phyloP scores from a whole-genome alignment of 1,140 invertebrate species.

The Lamellibrachia luymesi region DNA sequence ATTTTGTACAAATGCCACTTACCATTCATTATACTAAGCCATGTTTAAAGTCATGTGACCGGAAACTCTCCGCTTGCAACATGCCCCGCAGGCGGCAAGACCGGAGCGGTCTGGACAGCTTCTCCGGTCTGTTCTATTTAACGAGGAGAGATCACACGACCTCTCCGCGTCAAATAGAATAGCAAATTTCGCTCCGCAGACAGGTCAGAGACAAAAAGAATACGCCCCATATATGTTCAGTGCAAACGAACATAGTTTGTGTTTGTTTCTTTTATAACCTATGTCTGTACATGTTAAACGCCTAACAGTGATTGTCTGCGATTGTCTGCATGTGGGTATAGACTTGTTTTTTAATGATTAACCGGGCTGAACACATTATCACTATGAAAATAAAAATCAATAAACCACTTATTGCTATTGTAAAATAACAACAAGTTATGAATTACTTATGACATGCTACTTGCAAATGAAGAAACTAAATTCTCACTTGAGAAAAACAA shows the following conservation, averaged over 20 bases:
- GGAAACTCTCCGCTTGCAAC: too few relatives aligned
- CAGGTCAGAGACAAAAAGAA: too few relatives aligned
- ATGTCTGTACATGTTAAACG: neutral
- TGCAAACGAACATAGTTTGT: neutral
- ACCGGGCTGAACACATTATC: neutral
- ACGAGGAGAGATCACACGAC: too few relatives aligned
- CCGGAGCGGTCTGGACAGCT: too few relatives aligned
- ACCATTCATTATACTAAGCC: too few relatives aligned
- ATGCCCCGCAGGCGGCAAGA: too few relatives aligned
- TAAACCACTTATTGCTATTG: neutral
- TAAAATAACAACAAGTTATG: constrained; percentile 12
- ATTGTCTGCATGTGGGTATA: neutral
- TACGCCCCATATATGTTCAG: neutral
- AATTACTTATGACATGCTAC: neutral
- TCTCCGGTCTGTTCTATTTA: too few relatives aligned
- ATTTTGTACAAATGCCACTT: too few relatives aligned
- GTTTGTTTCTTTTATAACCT: neutral
- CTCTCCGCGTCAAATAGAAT: too few relatives aligned
- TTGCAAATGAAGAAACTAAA: constrained; percentile 1
- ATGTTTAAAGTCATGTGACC: too few relatives aligned
- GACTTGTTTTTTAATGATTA: neutral
- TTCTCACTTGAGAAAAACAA: constrained; percentile 70
- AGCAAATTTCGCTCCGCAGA: too few relatives aligned
- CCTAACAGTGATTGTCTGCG: too few relatives aligned
- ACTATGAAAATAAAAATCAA: neutral